Percentiles rank a stretch among this genome's conserved stretches.
These are phyloP conservation scores for Psylliodes chrysocephalus DNA, from an alignment of 2,888 invertebrate species.

Conservation along the genomic window DNA sequence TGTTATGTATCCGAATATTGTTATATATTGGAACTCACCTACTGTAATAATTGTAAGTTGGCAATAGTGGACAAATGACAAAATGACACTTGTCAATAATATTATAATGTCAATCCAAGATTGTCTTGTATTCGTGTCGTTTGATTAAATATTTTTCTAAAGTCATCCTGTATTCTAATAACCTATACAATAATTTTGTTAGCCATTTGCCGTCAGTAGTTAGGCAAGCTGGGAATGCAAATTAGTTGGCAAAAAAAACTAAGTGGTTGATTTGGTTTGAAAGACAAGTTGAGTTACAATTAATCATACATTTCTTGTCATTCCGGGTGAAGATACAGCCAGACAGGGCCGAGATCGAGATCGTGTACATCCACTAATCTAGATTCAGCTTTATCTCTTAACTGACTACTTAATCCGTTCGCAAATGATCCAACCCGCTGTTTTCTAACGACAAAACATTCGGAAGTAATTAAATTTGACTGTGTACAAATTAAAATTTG, in stretches of 20 bases:
- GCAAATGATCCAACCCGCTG: slow-evolving; percentile 48
- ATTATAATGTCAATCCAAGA: too few species aligned
- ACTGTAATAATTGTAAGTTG: too few species aligned
- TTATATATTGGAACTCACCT: too few species aligned
- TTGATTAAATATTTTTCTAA: too few species aligned
- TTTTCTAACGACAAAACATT: slow-evolving; percentile 32
- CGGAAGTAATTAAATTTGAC: slow-evolving; percentile 20
- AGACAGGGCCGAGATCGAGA: neutral
- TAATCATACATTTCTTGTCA: slow-evolving; percentile 61
- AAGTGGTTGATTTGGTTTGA: slow-evolving; percentile 47
- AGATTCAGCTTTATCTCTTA: slow-evolving; percentile 57
- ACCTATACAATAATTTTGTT: too few species aligned
- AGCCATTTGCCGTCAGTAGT: neutral
- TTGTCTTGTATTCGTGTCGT: too few species aligned
- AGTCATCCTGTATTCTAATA: too few species aligned
- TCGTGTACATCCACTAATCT: slow-evolving; percentile 55
- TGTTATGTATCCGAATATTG: too few species aligned
- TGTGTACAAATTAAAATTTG: slow-evolving; percentile 21
- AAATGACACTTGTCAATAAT: too few species aligned
- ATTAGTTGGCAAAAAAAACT: slow-evolving; percentile 40
- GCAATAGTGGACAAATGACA: too few species aligned
- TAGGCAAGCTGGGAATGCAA: slow-evolving; percentile 40
- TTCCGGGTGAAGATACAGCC: slow-evolving; percentile 38
- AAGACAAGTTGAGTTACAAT: slow-evolving; percentile 53
- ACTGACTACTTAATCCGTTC: slow-evolving; percentile 50